Evolutionary conservation across 35 echinoderm and acorn worm species (phyloP).

Genomic region (Apostichopus parvimensis): DNA sequence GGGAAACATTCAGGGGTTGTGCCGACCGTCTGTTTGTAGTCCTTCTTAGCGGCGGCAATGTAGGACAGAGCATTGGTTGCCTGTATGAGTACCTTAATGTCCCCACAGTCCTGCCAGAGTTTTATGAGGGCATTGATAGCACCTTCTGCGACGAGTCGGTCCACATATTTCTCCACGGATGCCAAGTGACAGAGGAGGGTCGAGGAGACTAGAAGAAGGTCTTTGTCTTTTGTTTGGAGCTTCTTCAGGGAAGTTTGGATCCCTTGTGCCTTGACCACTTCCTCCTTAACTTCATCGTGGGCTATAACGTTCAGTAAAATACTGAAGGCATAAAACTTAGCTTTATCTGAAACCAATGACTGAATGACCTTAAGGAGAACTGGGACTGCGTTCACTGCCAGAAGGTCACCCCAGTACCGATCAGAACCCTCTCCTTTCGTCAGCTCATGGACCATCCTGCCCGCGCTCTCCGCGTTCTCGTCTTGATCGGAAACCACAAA

Average conservation of each 20-base stretch:
- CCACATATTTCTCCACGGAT: conserved; percentile 64
- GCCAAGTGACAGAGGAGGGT: conserved; percentile 75
- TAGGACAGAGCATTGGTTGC: conserved; percentile 72
- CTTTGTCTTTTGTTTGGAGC: conserved; percentile 64
- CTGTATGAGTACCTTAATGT: conserved; percentile 82
- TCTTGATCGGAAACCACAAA: conserved; percentile 80
- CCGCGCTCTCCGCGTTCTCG: conserved; percentile 78
- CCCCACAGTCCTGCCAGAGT: conserved; percentile 75
- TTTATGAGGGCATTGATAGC: conserved; percentile 81
- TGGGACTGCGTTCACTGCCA: conserved; percentile 64
- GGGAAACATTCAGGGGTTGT: conserved; percentile 67
- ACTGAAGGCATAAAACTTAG: conserved; percentile 78
- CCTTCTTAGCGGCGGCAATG: conserved; percentile 65
- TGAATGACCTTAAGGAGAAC: conserved; percentile 86
- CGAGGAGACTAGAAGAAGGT: conserved; percentile 67
- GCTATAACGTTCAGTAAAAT: conserved; percentile 83
- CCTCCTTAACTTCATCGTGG: conserved; percentile 68
- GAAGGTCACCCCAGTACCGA: conserved; percentile 64
- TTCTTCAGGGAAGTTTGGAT: conserved; percentile 79
- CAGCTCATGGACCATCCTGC: conserved; percentile 77
- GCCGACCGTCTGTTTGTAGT: conserved; percentile 79
- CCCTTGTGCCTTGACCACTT: conserved; percentile 81
- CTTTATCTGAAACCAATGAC: conserved; percentile 69
- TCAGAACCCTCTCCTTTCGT: conserved; percentile 43
- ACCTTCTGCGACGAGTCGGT: conserved; percentile 66